Base-by-base conservation (phyloP, 2,113 vertebrate genomes). In the Gila orcuttii region DNA sequence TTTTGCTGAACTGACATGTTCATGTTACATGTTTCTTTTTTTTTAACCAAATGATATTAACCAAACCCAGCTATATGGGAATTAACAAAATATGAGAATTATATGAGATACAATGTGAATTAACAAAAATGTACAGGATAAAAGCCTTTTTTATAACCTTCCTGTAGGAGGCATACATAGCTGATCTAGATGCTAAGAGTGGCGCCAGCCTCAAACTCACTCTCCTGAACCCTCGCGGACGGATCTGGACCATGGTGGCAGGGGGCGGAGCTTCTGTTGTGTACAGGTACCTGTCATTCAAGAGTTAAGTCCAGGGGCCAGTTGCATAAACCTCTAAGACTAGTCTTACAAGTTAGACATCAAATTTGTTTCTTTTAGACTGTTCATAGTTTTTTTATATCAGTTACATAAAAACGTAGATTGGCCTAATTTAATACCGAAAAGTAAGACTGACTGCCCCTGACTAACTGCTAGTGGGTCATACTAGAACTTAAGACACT, bases 161-260 rank as follows among this genome's bases (percentile, higher is more conserved):
- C 2, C 39, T 60, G 68, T 91, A 99, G 98, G 98, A 99, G 90
- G 98, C 98, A 77, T 99, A 99, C 90, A 99, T 99, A 17, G 97
- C 98, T 3, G 98, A 99, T 85, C 94, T 99, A 83, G 98, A 99
- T 79, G 97, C 98, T 33, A 99, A 99, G 93, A 99, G 98, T 1
- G 98, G 98, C 2, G 98, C 98, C 74, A 99, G 98, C 92, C 93
- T 99, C 84, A 99, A 99, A 84, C 93, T 99, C 12, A 99, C 98
- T 0, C 94, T 99, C 85, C 95, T 99, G 75, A 99, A 99, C 91
- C 98, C 98, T 39, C 95, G 94, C 33, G 98, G 98, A 71, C 93
- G 98, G 82, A 99, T 99, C 92, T 99, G 98, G 98, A 99, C 98
- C 87, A 99, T 99, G 98, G 98, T 99, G 92, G 98, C 98, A 3